phyloP scores from a whole-genome alignment of 2,888 invertebrate genomes.

The Caenorhabditis macrosperma region DNA sequence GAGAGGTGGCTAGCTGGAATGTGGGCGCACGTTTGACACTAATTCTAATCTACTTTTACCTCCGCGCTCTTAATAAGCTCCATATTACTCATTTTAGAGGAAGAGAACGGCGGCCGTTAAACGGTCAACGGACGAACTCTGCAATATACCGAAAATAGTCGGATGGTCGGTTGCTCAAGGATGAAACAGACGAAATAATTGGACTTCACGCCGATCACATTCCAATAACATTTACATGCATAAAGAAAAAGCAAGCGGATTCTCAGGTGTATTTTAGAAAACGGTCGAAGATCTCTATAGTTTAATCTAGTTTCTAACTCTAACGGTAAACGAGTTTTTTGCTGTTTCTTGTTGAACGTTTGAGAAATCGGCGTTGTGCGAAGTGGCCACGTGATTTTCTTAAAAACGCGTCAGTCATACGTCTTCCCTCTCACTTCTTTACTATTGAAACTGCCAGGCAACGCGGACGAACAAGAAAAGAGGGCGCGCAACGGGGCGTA shows the following conservation, averaged over 20 bases:
- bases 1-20: conserved; percentile 33
- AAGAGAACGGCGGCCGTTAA: conserved; percentile 2
- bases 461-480: conserved; percentile 25
- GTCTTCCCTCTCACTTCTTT: conserved; percentile 7
- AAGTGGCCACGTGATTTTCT: conserved; percentile 25
- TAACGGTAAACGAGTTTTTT: too few species aligned
- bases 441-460: conserved; percentile 43
- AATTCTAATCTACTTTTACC: conserved; percentile 10
- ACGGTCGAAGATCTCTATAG: too few species aligned
- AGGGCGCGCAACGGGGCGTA: background rate
- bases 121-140: background rate
- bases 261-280: too few species aligned
- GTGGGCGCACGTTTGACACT: conserved; percentile 1
- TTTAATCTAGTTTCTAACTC: background rate
- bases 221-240: background rate
- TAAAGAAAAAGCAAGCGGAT: background rate
- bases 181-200: background rate
- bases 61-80: conserved; percentile 22
- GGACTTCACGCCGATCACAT: conserved; percentile 2
- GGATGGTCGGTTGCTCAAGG: background rate
- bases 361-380: conserved; percentile 13
- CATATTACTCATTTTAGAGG: conserved; percentile 15
- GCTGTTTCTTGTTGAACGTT: background rate
- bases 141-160: conserved; percentile 2
- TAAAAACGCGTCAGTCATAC: background rate